Evolutionary conservation across 2,113 vertebrate species (phyloP).

Genomic region (Neolamprologus ventralis): DNA sequence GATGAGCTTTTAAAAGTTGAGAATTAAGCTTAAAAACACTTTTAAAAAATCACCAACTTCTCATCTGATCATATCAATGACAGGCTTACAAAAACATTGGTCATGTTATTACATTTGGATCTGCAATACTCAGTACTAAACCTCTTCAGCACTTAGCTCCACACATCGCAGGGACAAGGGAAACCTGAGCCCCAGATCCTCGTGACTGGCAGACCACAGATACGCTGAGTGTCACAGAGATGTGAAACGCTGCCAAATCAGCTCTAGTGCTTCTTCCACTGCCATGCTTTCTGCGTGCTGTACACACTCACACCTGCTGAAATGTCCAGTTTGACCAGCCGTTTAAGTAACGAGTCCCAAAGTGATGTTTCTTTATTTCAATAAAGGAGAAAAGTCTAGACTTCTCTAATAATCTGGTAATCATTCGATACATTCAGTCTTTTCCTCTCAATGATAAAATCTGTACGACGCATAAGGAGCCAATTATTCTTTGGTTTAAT

Average conservation of each 20-base stretch:
- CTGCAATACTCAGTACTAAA: background rate
- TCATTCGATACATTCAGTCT: background rate
- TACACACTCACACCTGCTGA: background rate
- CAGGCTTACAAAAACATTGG: background rate
- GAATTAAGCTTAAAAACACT: background rate
- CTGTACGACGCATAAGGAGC: background rate
- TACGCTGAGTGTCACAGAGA: background rate
- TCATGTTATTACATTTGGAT: background rate
- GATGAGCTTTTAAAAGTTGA: background rate
- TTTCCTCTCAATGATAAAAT: background rate
- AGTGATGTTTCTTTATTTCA: background rate
- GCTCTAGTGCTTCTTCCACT: background rate
- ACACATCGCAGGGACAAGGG: background rate
- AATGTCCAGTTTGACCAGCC: background rate
- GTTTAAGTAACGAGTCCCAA: background rate
- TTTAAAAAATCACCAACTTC: background rate
- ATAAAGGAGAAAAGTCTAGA: background rate
- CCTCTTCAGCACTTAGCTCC: background rate
- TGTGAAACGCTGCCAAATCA: background rate
- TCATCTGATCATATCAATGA: background rate
- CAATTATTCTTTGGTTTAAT: background rate
- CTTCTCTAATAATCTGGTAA: background rate
- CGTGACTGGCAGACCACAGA: background rate
- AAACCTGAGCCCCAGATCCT: constrained; percentile 17
- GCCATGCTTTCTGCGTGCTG: constrained; percentile 18